Conservation (phyloP, 2,113 vertebrate species). For the Melanocharis versteri region DNA sequence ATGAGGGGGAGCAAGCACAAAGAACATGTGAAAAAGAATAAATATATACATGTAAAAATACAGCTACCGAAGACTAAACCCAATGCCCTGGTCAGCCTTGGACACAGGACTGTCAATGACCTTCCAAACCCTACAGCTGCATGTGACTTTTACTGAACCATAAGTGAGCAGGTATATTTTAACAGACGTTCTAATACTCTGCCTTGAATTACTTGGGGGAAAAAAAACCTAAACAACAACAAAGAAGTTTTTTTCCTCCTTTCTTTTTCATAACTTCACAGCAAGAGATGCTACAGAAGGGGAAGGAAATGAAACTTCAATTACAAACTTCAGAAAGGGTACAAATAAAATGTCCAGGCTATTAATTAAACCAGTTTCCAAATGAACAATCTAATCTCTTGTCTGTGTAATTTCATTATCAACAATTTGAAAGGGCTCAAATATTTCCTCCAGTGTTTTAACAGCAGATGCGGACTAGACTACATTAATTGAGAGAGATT, state of each 20-base stretch:
- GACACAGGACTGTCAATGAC: background rate
- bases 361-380: slow-evolving; percentile 55
- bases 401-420: slow-evolving; percentile 39
- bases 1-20: background rate
- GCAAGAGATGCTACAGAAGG: background rate
- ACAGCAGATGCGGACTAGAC: slow-evolving; percentile 64
- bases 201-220: background rate
- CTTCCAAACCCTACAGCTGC: background rate
- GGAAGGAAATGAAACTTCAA: background rate
- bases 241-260: background rate
- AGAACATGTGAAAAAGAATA: background rate
- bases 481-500: slow-evolving; percentile 65
- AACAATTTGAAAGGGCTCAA: slow-evolving; percentile 35
- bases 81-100: background rate
- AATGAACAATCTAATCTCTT: slow-evolving; percentile 42
- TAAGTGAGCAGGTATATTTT: background rate
- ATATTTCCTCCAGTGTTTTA: slow-evolving; percentile 49
- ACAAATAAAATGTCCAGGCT: slow-evolving; percentile 10
- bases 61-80: background rate
- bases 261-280: background rate
- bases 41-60: background rate
- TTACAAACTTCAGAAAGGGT: background rate
- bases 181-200: background rate
- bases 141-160: background rate
- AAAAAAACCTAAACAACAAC: background rate